Conservation (phyloP, 2,888 invertebrate genomes). For the Oeneis ivallda region DNA sequence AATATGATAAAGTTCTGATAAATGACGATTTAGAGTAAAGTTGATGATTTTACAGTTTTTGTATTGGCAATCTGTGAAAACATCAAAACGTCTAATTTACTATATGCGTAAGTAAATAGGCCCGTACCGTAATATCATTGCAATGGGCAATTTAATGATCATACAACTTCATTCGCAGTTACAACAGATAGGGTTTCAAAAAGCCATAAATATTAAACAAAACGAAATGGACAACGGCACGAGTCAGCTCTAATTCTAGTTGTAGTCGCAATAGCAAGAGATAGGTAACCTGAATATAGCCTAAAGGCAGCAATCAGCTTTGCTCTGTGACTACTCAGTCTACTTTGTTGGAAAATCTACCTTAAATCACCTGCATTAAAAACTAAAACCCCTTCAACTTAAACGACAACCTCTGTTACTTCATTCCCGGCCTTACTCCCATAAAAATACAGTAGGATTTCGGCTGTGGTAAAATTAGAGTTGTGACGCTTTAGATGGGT, state of each 20-base stretch:
- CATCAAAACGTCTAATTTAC: no score
- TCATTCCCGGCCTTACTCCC: slow-evolving; percentile 21
- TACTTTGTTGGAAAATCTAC: slow-evolving; percentile 44
- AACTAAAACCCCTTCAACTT: slow-evolving; percentile 40
- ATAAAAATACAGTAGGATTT: slow-evolving; percentile 40
- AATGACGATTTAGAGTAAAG: no score
- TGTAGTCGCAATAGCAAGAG: slow-evolving; percentile 49
- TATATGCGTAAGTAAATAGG: no score
- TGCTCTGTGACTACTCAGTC: slow-evolving; percentile 31
- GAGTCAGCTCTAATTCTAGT: slow-evolving; percentile 42
- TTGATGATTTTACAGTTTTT: no score
- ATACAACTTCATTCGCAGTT: slow-evolving; percentile 1
- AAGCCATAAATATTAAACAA: slow-evolving; percentile 22
- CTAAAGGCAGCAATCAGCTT: slow-evolving; percentile 54
- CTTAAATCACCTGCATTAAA: slow-evolving; percentile 41
- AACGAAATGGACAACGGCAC: slow-evolving; percentile 30
- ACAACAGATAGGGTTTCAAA: slow-evolving; percentile 5
- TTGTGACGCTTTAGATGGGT: slow-evolving; percentile 42
- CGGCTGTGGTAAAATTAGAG: neutral
- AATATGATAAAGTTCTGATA: no score
- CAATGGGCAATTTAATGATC: neutral
- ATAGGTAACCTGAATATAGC: slow-evolving; percentile 49
- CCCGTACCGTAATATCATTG: no score
- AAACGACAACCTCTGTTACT: neutral
- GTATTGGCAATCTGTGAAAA: no score